Evolutionary conservation across 30 jellyfish, hydroid and myxozoan genomes (phyloP), one percentile per base, ranked within the genome.

Genomic region (Pelagia noctiluca): DNA sequence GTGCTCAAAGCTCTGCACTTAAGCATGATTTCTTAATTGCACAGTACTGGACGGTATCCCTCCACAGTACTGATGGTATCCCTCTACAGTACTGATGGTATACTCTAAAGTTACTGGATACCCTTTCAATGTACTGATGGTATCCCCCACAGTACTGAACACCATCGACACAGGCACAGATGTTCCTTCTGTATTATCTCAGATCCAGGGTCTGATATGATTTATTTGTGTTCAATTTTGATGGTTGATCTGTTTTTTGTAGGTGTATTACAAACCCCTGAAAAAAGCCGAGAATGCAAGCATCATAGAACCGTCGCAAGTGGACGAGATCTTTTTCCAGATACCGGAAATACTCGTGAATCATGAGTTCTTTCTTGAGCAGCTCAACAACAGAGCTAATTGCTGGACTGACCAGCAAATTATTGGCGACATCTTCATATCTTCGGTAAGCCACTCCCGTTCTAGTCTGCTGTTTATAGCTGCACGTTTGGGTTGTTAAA

Each of bases 281-380:
- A 94, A 94, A 52, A 76, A 90, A 61, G 87, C 97, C 1, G 99
- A 94, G 50, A 92, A 87, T 35, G 91, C 85, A 26, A 60, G 72
- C 36, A 42, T 94, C 28, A 94, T 94, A 50, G 99, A 94, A 67
- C 82, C 96, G 63, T 53, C 89, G 0, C 94, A 83, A 23, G 99
- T 94, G 11, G 99, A 94, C 66, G 99, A 94, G 62, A 94, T 94
- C 42, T 94, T 94, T 54, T 88, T 69, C 61, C 99, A 94, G 80
- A 94, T 94, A 5, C 99, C 99, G 33, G 99, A 94, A 48, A 88
- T 94, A 50, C 89, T 94, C 18, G 94, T 76, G 26, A 88, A 88
- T 54, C 99, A 94, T 48, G 97, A 94, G 69, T 81, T 75, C 88
- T 94, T 94, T 65, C 65, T 88, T 50, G 96, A 87, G 76, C 97